These are phyloP conservation scores for Triplophysa bombifrons DNA, from an alignment of 2,797 vertebrate species.

Conservation along the genomic window DNA sequence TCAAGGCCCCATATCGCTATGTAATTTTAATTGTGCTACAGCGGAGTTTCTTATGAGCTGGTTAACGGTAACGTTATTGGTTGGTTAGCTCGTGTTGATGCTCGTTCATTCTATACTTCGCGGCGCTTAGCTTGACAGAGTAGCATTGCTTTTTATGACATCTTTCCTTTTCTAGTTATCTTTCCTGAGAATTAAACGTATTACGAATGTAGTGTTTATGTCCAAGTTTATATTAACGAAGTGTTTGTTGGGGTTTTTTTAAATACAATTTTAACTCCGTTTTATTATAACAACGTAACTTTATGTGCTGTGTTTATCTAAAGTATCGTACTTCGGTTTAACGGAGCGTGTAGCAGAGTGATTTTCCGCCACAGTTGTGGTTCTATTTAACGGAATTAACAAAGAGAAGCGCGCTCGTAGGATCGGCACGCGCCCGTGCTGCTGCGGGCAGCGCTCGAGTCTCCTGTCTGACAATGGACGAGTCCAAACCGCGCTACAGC, in stretches of 20 bases:
- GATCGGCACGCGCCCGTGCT: neutral
- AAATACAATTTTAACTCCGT: neutral
- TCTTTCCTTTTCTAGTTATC: neutral
- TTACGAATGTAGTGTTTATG: neutral
- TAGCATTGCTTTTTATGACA: neutral
- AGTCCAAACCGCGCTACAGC: constrained; percentile 86
- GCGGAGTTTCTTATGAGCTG: neutral
- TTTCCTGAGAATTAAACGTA: neutral
- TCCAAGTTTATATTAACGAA: neutral
- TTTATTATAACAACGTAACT: neutral
- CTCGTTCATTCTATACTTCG: neutral
- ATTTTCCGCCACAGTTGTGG: neutral
- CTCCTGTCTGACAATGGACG: constrained; percentile 72
- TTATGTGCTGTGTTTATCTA: neutral
- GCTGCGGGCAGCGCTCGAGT: neutral
- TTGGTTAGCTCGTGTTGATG: constrained; percentile 14
- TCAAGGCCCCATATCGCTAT: neutral
- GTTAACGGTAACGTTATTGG: constrained; percentile 21
- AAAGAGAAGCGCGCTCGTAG: constrained; percentile 13
- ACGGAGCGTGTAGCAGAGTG: neutral
- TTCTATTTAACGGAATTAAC: neutral
- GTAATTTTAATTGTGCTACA: neutral
- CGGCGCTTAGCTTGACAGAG: constrained; percentile 5
- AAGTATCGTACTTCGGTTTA: neutral
- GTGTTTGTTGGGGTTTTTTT: no score